Conservation (phyloP, 2,113 vertebrate genomes). For the Cygnus buccinator region DNA sequence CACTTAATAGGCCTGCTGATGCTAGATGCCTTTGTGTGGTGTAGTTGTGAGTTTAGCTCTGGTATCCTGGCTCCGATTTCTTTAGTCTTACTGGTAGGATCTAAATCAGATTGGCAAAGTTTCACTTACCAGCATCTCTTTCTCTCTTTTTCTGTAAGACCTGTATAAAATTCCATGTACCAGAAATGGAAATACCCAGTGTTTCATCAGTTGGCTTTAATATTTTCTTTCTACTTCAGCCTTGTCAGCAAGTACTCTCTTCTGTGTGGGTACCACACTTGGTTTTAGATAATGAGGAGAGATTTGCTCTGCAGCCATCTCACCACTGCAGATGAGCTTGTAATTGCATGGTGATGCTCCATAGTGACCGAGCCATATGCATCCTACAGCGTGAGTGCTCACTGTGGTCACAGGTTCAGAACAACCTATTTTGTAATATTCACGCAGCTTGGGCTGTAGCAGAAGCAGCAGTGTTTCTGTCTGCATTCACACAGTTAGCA, state of each 20-base stretch:
- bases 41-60: background rate
- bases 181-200: constrained; percentile 28
- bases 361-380: background rate
- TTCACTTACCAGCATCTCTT: background rate
- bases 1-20: background rate
- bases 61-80: background rate
- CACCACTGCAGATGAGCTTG: background rate
- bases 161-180: background rate
- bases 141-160: background rate
- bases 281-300: background rate
- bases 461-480: background rate
- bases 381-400: background rate
- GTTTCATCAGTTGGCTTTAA: background rate
- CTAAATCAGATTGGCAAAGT: background rate
- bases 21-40: background rate
- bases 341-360: background rate
- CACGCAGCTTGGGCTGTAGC: background rate
- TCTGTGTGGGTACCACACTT: background rate
- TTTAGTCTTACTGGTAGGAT: background rate
- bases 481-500: background rate
- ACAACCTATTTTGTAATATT: background rate
- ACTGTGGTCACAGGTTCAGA: background rate
- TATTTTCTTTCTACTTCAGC: background rate
- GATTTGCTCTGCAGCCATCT: background rate
- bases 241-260: background rate